phyloP scores from a whole-genome alignment of 2,888 invertebrate genomes.

The Ctenicera cuprea region DNA sequence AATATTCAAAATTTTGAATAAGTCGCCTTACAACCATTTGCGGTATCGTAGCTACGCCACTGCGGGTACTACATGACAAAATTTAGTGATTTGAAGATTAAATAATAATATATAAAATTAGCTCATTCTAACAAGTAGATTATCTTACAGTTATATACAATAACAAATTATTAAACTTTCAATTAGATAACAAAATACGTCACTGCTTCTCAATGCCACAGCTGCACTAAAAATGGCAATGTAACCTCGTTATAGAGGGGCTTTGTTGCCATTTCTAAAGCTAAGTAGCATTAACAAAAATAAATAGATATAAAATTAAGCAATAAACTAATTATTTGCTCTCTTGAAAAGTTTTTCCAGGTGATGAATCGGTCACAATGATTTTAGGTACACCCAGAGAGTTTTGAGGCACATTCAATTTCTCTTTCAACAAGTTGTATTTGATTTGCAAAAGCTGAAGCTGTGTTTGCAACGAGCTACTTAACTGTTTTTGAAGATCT shows the following conservation, averaged over 20 bases:
- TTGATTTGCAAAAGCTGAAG: constrained; percentile 84
- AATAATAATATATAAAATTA: too few relatives aligned
- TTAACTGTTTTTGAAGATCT: constrained; percentile 86
- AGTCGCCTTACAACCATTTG: too few relatives aligned
- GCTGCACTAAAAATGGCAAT: constrained; percentile 56
- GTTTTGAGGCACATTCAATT: constrained; percentile 68
- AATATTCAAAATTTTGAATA: too few relatives aligned
- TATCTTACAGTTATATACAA: constrained; percentile 20
- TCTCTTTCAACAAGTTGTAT: constrained; percentile 83
- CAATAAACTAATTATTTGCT: constrained; percentile 39
- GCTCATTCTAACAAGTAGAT: not conserved
- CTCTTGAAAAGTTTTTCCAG: constrained; percentile 48
- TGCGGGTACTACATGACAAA: too few relatives aligned
- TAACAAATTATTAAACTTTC: not conserved
- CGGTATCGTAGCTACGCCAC: too few relatives aligned
- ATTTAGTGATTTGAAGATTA: too few relatives aligned
- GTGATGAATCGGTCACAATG: constrained; percentile 46
- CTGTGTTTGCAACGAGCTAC: constrained; percentile 83
- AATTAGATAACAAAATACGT: not conserved
- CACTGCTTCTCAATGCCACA: constrained; percentile 25
- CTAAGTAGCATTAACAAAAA: constrained; percentile 46
- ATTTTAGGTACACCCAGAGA: constrained; percentile 45
- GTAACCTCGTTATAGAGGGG: constrained; percentile 57
- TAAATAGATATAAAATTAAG: constrained; percentile 35
- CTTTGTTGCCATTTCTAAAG: constrained; percentile 58